Evolutionary conservation across 2,888 invertebrate species (phyloP).

Genomic region (Parnassius orleans): DNA sequence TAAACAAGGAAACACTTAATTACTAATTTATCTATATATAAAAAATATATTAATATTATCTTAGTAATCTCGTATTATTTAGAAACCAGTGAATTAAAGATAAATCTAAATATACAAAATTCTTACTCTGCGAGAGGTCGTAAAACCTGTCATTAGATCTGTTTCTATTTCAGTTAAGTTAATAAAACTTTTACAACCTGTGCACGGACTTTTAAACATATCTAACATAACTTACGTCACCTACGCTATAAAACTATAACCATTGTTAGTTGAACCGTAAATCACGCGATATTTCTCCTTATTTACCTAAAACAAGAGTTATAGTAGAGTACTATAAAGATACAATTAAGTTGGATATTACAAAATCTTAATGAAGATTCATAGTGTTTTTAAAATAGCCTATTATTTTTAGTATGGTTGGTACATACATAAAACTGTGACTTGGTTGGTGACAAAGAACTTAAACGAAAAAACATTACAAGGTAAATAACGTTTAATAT

Average conservation of each 20-base stretch:
- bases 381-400: conserved; percentile 19
- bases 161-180: conserved; percentile 36
- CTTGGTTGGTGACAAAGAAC: conserved; percentile 9
- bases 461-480: not conserved
- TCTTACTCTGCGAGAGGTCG: conserved; percentile 28
- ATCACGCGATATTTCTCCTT: not conserved
- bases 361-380: conserved; percentile 22
- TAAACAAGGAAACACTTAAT: too few relatives aligned
- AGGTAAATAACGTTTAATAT: not conserved
- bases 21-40: too few relatives aligned
- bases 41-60: too few relatives aligned
- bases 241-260: conserved; percentile 30
- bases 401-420: conserved; percentile 15
- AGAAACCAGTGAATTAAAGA: conserved; percentile 29
- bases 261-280: conserved; percentile 27
- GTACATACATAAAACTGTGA: conserved; percentile 5
- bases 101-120: conserved; percentile 27
- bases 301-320: not conserved
- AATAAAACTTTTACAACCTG: conserved; percentile 35
- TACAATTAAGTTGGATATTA: conserved; percentile 5
- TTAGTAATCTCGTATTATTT: not conserved
- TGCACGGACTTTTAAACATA: conserved; percentile 31
- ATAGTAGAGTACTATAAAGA: not conserved
- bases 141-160: conserved; percentile 36
- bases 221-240: conserved; percentile 32